A percentile compares a stretch with the other conserved stretches of the same genome.
These are phyloP conservation scores for Oasisia sp. DNA, from an alignment of 2,888 invertebrate species.

Conservation along the genomic window DNA sequence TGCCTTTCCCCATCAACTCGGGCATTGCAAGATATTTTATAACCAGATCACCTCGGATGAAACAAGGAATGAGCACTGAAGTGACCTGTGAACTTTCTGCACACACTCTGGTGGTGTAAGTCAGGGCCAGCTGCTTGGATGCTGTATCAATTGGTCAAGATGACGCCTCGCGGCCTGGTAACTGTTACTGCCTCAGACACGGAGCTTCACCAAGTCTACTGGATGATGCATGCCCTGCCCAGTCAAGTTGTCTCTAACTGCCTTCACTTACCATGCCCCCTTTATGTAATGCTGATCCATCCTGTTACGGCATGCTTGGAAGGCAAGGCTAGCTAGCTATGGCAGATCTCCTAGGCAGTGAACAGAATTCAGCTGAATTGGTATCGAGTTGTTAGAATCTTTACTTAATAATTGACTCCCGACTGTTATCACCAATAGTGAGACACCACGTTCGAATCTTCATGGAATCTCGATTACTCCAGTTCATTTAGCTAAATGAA, in stretches of 20 bases:
- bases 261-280: background rate
- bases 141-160: background rate
- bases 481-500: too few species aligned
- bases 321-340: background rate
- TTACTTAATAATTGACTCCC: too few species aligned
- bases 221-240: background rate
- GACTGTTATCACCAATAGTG: too few species aligned
- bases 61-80: background rate
- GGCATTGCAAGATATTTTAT: background rate
- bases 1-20: background rate
- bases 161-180: background rate
- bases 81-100: background rate
- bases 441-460: too few species aligned
- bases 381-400: too few species aligned
- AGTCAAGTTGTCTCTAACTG: background rate
- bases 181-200: background rate
- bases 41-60: background rate
- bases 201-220: background rate
- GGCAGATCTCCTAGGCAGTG: too few species aligned
- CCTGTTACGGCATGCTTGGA: background rate
- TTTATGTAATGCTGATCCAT: background rate
- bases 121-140: background rate
- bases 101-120: background rate
- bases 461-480: too few species aligned
- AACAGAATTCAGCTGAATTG: too few species aligned